A percentile compares a stretch with the other conserved stretches of the same genome.
phyloP scores from a whole-genome alignment of 2,113 vertebrate species.

The Callopanchax toddi region DNA sequence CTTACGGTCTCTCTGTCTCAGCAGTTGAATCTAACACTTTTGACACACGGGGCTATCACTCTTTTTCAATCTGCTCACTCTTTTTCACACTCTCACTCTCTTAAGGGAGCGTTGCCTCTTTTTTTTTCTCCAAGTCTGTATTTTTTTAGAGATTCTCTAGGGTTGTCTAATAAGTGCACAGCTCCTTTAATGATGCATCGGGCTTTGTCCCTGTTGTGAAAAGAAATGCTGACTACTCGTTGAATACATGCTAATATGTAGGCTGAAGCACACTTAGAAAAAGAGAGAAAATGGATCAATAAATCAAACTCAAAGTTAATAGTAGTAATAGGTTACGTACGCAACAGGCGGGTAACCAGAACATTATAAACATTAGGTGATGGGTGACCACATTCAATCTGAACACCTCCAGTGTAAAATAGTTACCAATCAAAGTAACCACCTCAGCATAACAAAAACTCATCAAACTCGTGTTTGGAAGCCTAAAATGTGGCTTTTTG shows the following conservation, averaged over 20 bases:
- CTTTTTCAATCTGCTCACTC: constrained; percentile 51
- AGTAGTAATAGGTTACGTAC: too few relatives aligned
- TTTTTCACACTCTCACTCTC: constrained; percentile 31
- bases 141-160: constrained; percentile 19
- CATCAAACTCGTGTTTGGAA: too few relatives aligned
- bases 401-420: too few relatives aligned
- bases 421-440: too few relatives aligned
- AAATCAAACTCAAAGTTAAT: too few relatives aligned
- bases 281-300: not conserved
- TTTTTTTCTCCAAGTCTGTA: not conserved
- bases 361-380: too few relatives aligned
- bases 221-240: not conserved
- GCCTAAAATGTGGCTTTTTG: too few relatives aligned
- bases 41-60: constrained; percentile 58
- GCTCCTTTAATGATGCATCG: not conserved
- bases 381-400: too few relatives aligned
- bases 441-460: too few relatives aligned
- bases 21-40: constrained; percentile 59
- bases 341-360: too few relatives aligned
- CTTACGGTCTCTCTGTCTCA: constrained; percentile 16
- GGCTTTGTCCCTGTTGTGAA: constrained; percentile 8
- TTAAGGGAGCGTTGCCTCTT: constrained; percentile 22
- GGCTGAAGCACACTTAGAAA: not conserved
- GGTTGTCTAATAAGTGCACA: constrained; percentile 7
- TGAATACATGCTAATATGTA: not conserved